These are phyloP conservation scores for Patagioenas fasciata DNA, from an alignment of 2,113 vertebrate genomes.

Conservation along the genomic window DNA sequence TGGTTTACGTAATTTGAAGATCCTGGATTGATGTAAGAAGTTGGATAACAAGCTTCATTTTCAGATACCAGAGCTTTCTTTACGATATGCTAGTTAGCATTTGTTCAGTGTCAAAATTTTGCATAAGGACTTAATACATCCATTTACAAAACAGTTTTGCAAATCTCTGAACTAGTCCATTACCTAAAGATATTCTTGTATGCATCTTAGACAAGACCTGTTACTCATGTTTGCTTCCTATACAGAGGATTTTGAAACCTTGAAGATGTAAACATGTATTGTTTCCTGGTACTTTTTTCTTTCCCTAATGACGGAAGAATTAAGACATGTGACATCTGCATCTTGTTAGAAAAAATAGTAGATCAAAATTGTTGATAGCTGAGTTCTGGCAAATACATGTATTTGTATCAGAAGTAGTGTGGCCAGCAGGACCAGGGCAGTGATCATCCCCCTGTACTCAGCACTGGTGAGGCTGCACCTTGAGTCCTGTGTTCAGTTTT, in stretches of 20 bases:
- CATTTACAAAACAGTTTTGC: not conserved
- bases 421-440: not conserved
- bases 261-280: not conserved
- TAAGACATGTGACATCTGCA: not conserved
- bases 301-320: not conserved
- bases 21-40: not conserved
- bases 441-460: fast-evolving
- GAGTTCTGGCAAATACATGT: not conserved
- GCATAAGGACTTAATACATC: not conserved
- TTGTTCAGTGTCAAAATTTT: not conserved
- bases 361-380: not conserved
- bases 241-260: not conserved
- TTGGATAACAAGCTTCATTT: not conserved
- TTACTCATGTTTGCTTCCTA: not conserved
- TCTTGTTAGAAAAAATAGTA: not conserved
- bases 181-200: not conserved
- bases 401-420: not conserved
- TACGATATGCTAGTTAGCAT: not conserved
- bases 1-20: not conserved
- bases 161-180: not conserved
- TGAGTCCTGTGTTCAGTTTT: too few relatives aligned
- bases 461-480: not conserved
- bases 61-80: not conserved
- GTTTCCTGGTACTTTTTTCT: not conserved
- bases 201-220: not conserved